Evolutionary conservation across 2,113 vertebrate genomes (phyloP).

Genomic region (Poecile atricapillus): DNA sequence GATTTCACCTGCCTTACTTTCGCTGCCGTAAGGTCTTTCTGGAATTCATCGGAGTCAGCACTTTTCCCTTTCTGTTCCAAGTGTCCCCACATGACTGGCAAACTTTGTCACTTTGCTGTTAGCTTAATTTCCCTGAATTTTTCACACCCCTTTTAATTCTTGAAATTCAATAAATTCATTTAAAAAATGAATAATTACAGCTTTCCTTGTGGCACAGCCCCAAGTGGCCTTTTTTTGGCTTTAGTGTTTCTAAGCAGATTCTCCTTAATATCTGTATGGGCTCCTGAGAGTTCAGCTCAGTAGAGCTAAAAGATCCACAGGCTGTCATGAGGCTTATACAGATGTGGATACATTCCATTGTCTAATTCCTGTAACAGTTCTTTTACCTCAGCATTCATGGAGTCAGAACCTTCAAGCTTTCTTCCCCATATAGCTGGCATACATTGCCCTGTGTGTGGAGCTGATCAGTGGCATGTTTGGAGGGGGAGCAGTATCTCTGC

Average conservation of each 20-base stretch:
- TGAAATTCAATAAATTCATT: background rate
- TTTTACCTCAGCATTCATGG: background rate
- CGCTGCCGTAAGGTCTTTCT: accelerated
- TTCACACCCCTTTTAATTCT: background rate
- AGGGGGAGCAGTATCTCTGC: background rate
- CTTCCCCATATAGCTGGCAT: accelerated
- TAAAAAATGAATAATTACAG: background rate
- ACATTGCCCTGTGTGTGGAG: background rate
- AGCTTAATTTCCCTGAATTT: background rate
- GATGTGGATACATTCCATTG: accelerated
- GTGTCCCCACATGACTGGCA: background rate
- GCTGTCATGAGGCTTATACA: background rate
- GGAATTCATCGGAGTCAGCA: background rate
- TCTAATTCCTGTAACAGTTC: accelerated
- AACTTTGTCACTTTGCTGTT: background rate
- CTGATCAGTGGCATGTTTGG: background rate
- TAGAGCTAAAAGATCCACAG: background rate
- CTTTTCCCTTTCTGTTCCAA: background rate
- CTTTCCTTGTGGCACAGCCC: background rate
- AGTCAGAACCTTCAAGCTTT: background rate
- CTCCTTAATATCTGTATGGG: accelerated
- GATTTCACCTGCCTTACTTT: background rate
- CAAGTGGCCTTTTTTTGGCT: background rate
- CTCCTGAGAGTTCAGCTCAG: background rate
- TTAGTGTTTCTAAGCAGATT: background rate